Percentiles rank a stretch among this genome's conserved stretches.
These are phyloP conservation scores for Onychostoma macrolepis DNA, from an alignment of 2,113 vertebrate genomes.

Conservation along the genomic window DNA sequence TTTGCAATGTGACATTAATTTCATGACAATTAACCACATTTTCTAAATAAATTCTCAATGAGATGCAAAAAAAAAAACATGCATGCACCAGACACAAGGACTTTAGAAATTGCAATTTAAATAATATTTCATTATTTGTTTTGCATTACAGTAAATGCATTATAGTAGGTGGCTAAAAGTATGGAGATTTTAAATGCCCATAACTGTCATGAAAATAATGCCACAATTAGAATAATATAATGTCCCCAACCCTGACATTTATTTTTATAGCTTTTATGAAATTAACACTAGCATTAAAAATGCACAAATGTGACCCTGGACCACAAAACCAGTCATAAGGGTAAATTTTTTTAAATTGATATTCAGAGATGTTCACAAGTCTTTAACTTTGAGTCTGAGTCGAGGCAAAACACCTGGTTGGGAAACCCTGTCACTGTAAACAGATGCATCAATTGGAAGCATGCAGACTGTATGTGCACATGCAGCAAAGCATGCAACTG, in stretches of 20 bases:
- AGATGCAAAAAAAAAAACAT: neutral
- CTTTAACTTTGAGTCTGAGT: no score
- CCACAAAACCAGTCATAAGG: no score
- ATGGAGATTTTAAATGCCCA: neutral
- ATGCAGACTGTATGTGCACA: constrained; percentile 18
- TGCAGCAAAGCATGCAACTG: neutral
- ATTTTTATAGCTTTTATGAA: neutral
- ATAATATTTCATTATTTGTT: neutral
- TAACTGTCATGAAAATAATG: neutral
- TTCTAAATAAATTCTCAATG: neutral
- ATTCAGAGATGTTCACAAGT: no score
- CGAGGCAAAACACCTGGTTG: neutral
- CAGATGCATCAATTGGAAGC: neutral
- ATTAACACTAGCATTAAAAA: neutral
- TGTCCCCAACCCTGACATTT: no score
- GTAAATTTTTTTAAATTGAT: no score
- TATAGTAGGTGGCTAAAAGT: neutral
- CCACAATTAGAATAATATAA: neutral
- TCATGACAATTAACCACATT: neutral
- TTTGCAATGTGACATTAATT: neutral
- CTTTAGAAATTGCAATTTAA: neutral
- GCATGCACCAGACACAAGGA: no score
- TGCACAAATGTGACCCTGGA: no score
- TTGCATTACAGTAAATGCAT: neutral
- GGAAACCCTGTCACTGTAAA: neutral